Evolutionary conservation across 1,140 invertebrate genomes (phyloP), one percentile per base, ranked within the genome.

Genomic region (Trachymyrmex septentrionalis): DNA sequence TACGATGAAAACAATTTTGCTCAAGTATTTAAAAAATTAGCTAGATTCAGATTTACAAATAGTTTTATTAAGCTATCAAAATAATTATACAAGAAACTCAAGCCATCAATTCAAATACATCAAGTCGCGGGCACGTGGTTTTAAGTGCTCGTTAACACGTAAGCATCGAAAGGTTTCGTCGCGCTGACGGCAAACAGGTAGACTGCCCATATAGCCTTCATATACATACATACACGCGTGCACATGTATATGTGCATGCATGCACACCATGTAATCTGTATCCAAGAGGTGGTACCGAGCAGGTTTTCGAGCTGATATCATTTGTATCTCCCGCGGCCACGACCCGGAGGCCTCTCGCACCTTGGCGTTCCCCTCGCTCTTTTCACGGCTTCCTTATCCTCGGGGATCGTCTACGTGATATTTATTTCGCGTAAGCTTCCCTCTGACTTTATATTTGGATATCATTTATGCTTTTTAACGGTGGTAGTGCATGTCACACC

Each of bases 281-380:
- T 85, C 59, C 50, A 77, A 61, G 72, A 90, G 86, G 88, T 85
- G 89, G 89, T 75, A 67, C 59, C 34, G 80, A 91, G 87, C 87
- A 91, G 90, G 90, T 91, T 91, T 91, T 81, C 87, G 85, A 88
- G 89, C 61, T 90, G 89, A 91, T 91, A 91, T 91, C 89, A 88
- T 91, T 91, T 90, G 84, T 91, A 91, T 91, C 89, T 91, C 86
- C 71, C 72, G 69, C 82, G 88, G 88, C 75, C 88, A 90, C 86
- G 89, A 90, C 81, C 89, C 21, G 80, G 59, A 86, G 88, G 63
- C 72, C 89, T 82, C 81, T 86, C 76, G 61, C 81, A 77, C 86
- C 69, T 78, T 57, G 55, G 59, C 67, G 71, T 86, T 55, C 19
- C 44, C 87, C 71, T 80, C 34, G 78, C 63, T 61, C 78, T 59